Evolutionary conservation across 2,797 vertebrate species (phyloP), one percentile per base, ranked within the genome.

Genomic region (Telmatherina bonti): DNA sequence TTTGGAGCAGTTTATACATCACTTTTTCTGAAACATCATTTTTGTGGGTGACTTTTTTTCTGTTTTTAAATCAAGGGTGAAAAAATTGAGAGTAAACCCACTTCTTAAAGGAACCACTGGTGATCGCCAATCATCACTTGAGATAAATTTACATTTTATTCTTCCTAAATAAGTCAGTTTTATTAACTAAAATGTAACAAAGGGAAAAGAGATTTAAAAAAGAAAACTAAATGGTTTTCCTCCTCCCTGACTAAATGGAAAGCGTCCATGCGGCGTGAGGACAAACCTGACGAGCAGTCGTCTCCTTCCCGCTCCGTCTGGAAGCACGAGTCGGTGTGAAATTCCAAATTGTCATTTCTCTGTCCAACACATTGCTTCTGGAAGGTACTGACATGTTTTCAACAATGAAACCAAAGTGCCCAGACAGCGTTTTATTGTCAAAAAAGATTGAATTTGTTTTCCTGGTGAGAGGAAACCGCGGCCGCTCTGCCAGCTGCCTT

Each of bases 341-440:
- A 74, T 78, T 51, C 63, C 33, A 64, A 74, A 62, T 70, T 35
- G 68, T 70, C 49, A 26, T 70, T 82, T 79, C 57, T 11, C 55
- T 75, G 74, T 74, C 60, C 36, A 47, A 74, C 64, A 38, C 79
- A 62, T 66, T 62, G 65, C 73, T 72, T 74, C 70, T 74, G 78
- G 82, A 85, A 61, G 57, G 58, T 54, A 70, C 71, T 63, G 59
- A 63, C 74, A 79, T 81, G 68, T 79, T 74, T 76, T 53, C 56
- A 57, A 84, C 84, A 86, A 79, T 70, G 59, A 76, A 81, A 79
- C 63, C 72, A 85, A 72, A 83, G 74, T 84, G 74, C 58, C 76
- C 64, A 77, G 67, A 83, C 76, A 73, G 77, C 79, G 55, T 70
- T 83, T 71, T 54, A 74, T 72, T 75, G 79, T 77, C 38, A 47